Evolutionary conservation across 2,113 vertebrate genomes (phyloP).

Genomic region (Apodemus sylvaticus): DNA sequence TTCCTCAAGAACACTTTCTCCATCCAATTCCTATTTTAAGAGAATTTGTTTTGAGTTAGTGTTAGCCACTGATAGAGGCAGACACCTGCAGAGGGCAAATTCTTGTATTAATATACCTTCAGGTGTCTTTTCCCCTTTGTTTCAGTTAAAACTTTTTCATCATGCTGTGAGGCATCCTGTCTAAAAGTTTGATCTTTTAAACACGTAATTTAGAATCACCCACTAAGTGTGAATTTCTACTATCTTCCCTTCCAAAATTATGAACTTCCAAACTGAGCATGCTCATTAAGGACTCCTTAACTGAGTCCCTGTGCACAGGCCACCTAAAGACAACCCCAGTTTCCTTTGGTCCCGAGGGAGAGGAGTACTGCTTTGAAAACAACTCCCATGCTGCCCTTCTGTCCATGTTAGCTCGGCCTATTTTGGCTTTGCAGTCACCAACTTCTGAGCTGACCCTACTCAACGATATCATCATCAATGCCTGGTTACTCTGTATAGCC

Average conservation of each 20-base stretch:
- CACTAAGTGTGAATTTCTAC: background rate
- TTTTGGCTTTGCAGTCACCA: background rate
- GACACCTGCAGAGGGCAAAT: background rate
- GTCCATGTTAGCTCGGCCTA: background rate
- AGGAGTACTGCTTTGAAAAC: background rate
- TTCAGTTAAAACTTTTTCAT: background rate
- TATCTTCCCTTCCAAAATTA: background rate
- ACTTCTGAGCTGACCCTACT: background rate
- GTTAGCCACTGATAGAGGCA: background rate
- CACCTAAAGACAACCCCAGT: background rate
- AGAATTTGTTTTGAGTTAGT: background rate
- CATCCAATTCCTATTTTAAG: constrained; percentile 35
- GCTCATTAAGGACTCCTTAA: background rate
- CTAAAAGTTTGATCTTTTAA: background rate
- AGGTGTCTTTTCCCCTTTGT: background rate
- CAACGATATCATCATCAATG: background rate
- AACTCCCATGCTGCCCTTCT: background rate
- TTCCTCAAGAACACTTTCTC: background rate
- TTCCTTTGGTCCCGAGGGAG: background rate
- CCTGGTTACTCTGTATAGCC: background rate
- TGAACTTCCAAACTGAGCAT: background rate
- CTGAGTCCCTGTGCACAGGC: background rate
- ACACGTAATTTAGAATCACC: background rate
- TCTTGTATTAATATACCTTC: background rate
- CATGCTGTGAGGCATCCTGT: background rate